These are phyloP conservation scores for Oscheius sp. DNA, from an alignment of 2,888 invertebrate genomes.

Conservation along the genomic window DNA sequence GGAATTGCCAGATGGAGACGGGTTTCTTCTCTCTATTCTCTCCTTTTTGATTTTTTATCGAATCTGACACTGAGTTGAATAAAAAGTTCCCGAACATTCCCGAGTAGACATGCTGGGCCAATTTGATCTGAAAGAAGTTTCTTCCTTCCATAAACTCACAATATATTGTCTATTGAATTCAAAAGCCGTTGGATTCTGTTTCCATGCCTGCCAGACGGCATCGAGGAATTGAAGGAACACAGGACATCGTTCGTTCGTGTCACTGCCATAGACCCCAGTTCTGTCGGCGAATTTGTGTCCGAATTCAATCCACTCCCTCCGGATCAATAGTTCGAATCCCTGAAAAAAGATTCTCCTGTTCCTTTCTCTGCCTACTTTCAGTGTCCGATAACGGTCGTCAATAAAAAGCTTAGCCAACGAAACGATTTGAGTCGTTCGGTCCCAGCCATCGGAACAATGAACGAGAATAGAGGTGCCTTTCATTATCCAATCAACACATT, in stretches of 20 bases:
- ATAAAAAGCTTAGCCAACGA: slow-evolving; percentile 89
- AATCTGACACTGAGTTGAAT: slow-evolving; percentile 60
- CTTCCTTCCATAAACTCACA: slow-evolving; percentile 76
- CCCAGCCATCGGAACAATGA: slow-evolving; percentile 99
- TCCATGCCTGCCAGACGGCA: slow-evolving; percentile 86
- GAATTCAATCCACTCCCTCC: slow-evolving; percentile 95
- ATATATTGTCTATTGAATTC: slow-evolving; percentile 92
- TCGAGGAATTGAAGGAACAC: slow-evolving; percentile 98
- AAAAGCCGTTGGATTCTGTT: slow-evolving; percentile 82
- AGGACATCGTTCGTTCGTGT: slow-evolving; percentile 93
- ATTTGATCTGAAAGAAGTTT: slow-evolving; percentile 80
- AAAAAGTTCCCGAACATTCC: slow-evolving; percentile 96
- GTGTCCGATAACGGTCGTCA: slow-evolving; percentile 92
- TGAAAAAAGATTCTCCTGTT: no score
- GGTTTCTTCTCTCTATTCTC: background rate
- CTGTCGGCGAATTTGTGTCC: slow-evolving; percentile 98
- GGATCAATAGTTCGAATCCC: slow-evolving; percentile 89
- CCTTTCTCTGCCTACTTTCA: slow-evolving; percentile 76
- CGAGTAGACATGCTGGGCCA: slow-evolving; percentile 93
- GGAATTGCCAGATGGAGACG: slow-evolving; percentile 46
- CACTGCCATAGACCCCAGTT: slow-evolving; percentile 73
- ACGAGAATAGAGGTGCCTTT: slow-evolving; percentile 87
- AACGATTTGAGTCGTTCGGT: slow-evolving; percentile 94
- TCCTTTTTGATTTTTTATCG: slow-evolving; percentile 35
- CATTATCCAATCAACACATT: slow-evolving; percentile 52